Percentiles rank a stretch among this genome's conserved stretches.
Evolutionary conservation across 1,140 invertebrate species (phyloP).

Genomic region (Paramacrobiotus metropolitanus): DNA sequence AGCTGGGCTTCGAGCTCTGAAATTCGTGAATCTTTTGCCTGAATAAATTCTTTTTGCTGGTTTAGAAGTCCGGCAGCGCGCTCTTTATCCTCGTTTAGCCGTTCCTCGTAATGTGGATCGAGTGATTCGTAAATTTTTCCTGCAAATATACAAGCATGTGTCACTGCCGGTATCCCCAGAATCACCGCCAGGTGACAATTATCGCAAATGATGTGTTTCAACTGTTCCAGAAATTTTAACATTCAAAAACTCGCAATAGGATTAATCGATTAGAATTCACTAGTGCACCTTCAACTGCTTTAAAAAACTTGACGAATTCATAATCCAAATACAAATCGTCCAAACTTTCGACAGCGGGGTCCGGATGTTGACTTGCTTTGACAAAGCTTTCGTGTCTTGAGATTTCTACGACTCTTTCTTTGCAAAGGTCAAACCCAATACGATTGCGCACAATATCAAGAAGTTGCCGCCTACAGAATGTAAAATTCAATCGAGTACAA

Average conservation of each 20-base stretch:
- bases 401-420: conserved; percentile 60
- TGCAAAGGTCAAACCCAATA: conserved; percentile 69
- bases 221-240: no score
- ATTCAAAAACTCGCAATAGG: no score
- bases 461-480: conserved; percentile 39
- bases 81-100: no score
- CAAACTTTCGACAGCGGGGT: conserved; percentile 46
- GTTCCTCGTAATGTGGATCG: background rate
- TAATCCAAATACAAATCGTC: conserved; percentile 70
- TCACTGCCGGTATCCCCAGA: no score
- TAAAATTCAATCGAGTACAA: conserved; percentile 7
- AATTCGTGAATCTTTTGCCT: background rate
- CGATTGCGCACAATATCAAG: conserved; percentile 63
- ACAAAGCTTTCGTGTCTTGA: conserved; percentile 71
- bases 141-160: no score
- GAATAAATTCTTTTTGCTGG: background rate
- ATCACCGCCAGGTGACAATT: no score
- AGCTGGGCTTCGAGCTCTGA: background rate
- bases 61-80: background rate
- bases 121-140: background rate
- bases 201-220: no score
- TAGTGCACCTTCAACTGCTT: background rate
- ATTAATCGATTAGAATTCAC: no score
- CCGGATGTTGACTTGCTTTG: conserved; percentile 70
- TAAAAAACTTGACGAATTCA: conserved; percentile 36